These are phyloP conservation scores for Sylvilagus floridanus DNA, from an alignment of 2,797 vertebrate genomes.

Conservation along the genomic window DNA sequence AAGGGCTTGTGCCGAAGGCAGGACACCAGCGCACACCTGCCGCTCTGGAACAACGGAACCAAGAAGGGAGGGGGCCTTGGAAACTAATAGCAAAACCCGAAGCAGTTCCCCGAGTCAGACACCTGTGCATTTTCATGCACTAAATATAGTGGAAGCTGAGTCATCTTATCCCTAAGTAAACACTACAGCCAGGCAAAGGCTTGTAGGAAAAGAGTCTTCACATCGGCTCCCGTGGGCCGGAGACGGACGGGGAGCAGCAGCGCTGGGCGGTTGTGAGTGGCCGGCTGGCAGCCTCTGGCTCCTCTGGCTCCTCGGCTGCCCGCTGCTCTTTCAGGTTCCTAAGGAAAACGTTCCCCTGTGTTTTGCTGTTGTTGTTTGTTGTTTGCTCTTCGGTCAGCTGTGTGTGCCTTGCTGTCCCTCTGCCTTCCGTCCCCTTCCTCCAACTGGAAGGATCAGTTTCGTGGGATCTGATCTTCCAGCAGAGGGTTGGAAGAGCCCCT, in stretches of 20 bases:
- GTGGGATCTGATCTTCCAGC: not conserved
- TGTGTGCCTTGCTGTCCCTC: not conserved
- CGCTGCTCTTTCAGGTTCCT: not conserved
- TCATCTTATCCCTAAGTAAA: slow-evolving; percentile 70
- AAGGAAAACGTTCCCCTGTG: not conserved
- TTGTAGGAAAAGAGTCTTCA: slow-evolving; percentile 28
- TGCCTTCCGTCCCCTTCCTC: not conserved
- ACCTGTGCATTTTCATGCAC: slow-evolving; percentile 72
- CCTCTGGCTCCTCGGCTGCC: not conserved
- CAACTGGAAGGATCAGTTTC: not conserved
- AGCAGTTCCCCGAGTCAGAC: slow-evolving; percentile 59
- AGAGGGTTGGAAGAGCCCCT: not conserved
- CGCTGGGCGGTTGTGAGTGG: accelerated
- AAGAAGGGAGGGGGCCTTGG: not conserved
- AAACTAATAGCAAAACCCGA: not conserved
- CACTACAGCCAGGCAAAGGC: slow-evolving; percentile 23
- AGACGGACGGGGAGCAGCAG: not conserved
- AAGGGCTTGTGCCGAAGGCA: not conserved
- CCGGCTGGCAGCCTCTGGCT: not conserved
- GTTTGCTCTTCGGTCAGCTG: not conserved
- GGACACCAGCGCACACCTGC: not conserved
- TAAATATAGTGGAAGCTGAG: slow-evolving; percentile 66
- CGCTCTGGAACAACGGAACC: not conserved
- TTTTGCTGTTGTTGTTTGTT: not conserved
- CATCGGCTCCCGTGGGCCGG: not conserved